phyloP scores from a whole-genome alignment of 1,140 invertebrate genomes.

The Drosophila lacertosa region DNA sequence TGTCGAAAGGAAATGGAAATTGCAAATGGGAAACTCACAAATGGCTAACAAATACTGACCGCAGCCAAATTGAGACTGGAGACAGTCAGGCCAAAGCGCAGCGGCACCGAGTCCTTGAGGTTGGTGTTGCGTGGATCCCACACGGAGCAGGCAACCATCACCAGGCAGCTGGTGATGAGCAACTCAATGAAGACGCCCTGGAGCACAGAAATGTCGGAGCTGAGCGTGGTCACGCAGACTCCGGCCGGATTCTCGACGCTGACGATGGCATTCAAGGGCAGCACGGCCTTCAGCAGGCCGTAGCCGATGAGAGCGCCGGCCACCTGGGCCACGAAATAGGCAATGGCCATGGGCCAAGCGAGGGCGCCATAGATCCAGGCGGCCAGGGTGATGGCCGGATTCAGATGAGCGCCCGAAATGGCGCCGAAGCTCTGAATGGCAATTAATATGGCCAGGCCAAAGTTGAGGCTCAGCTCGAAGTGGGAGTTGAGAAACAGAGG shows the following conservation, averaged over 20 bases:
- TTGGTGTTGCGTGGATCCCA: constrained; percentile 87
- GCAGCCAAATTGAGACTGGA: constrained; percentile 86
- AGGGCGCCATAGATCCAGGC: constrained; percentile 85
- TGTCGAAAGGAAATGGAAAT: constrained; percentile 53
- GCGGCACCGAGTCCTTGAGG: constrained; percentile 85
- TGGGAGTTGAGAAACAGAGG: constrained; percentile 49
- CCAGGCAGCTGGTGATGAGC: constrained; percentile 86
- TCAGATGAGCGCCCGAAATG: constrained; percentile 94
- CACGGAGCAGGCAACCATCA: constrained; percentile 87
- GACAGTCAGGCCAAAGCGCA: constrained; percentile 87
- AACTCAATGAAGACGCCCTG: constrained; percentile 86
- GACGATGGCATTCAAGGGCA: constrained; percentile 84
- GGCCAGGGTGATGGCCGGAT: constrained; percentile 93
- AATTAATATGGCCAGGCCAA: constrained; percentile 73
- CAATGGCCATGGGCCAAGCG: constrained; percentile 87
- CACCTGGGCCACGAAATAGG: constrained; percentile 90
- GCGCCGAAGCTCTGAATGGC: constrained; percentile 90
- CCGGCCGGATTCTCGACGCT: constrained; percentile 64
- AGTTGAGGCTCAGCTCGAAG: constrained; percentile 67
- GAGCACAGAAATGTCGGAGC: constrained; percentile 82
- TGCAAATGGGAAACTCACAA: background rate
- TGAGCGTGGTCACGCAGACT: constrained; percentile 87
- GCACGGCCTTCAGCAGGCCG: constrained; percentile 88
- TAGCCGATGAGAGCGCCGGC: constrained; percentile 89
- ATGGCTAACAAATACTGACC: constrained; percentile 42